Conservation (phyloP, 2,113 vertebrate species). For the Poecilia latipinna region DNA sequence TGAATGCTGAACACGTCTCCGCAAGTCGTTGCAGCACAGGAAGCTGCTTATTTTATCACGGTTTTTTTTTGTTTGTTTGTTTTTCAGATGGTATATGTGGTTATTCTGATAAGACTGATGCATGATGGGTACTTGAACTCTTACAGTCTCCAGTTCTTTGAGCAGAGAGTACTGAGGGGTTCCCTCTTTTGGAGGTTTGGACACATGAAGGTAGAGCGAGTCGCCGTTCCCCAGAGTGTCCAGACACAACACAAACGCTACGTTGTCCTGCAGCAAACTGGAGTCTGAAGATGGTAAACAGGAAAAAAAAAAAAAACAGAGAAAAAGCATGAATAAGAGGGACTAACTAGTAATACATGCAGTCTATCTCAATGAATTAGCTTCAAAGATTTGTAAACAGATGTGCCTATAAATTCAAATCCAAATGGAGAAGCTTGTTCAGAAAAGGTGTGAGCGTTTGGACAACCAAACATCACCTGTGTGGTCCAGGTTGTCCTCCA, state of each 20-base stretch:
- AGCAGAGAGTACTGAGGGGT: conserved; percentile 90
- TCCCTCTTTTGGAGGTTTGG: conserved; percentile 95
- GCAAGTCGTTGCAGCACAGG: neutral
- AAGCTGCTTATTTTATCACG: neutral
- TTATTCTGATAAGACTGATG: neutral
- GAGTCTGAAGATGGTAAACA: conserved; percentile 81
- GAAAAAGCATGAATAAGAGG: neutral
- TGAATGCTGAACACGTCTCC: neutral
- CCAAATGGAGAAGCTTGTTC: neutral
- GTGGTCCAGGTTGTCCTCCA: conserved; percentile 97
- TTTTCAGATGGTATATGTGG: neutral
- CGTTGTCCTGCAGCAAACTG: conserved; percentile 97
- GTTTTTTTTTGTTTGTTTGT: neutral
- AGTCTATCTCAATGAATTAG: no score
- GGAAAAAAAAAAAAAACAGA: no score
- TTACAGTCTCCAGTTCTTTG: conserved; percentile 90
- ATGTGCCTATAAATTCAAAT: neutral
- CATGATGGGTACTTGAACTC: neutral
- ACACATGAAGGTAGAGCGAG: conserved; percentile 92
- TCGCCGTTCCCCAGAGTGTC: conserved; percentile 91
- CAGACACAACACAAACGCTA: conserved; percentile 96
- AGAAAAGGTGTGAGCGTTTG: neutral
- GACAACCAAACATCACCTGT: conserved; percentile 81
- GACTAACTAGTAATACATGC: neutral
- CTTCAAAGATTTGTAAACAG: neutral